phyloP scores from a whole-genome alignment of 2,888 invertebrate species.

The Hofmannophila pseudospretella region DNA sequence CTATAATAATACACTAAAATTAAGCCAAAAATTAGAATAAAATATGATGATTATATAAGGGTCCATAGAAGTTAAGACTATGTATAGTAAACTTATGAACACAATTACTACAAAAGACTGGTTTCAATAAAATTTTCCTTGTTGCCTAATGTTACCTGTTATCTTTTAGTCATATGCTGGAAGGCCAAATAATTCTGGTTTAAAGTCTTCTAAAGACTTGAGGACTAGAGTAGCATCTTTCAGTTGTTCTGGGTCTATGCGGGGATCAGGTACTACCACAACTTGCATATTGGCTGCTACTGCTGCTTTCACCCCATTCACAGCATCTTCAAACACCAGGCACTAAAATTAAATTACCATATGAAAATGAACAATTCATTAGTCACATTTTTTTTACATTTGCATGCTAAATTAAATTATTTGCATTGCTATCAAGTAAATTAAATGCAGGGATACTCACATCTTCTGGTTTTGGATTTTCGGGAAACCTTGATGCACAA shows the following conservation, averaged over 20 bases:
- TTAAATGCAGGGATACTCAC: too few relatives aligned
- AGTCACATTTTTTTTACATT: neutral
- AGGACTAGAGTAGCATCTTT: constrained; percentile 82
- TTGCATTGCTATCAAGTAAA: too few relatives aligned
- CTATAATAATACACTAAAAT: too few relatives aligned
- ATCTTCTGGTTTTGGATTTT: constrained; percentile 79
- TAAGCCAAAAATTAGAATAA: too few relatives aligned
- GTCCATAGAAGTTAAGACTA: too few relatives aligned
- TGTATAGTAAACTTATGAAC: too few relatives aligned
- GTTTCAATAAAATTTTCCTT: too few relatives aligned
- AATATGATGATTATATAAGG: too few relatives aligned
- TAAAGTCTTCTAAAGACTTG: constrained; percentile 85
- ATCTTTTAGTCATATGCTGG: constrained; percentile 77
- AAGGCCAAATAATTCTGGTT: constrained; percentile 90
- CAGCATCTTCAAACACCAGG: constrained; percentile 94
- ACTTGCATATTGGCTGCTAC: constrained; percentile 90
- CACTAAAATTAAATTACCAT: constrained; percentile 72
- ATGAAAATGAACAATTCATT: neutral
- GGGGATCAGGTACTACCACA: constrained; percentile 85
- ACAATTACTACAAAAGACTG: too few relatives aligned
- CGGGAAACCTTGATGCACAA: constrained; percentile 84
- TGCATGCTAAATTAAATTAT: neutral
- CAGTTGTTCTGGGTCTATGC: constrained; percentile 40
- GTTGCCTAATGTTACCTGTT: too few relatives aligned
- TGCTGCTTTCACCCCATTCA: constrained; percentile 90